Conservation (phyloP, 2,797 vertebrate species). For the Valencia hispanica region DNA sequence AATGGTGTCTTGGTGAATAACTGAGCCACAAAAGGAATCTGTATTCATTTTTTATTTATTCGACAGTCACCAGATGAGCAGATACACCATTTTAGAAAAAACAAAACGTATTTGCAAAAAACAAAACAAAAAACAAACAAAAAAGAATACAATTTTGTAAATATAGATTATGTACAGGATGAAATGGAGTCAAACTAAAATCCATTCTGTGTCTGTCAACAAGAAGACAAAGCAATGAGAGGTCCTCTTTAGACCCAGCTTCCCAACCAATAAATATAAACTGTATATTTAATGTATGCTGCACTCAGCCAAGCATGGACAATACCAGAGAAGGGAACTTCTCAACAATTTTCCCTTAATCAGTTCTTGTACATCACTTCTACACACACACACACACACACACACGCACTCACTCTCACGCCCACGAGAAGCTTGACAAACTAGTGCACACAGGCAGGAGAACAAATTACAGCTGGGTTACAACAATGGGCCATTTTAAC, state of each 20-base stretch:
- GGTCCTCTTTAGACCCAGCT: conserved; percentile 57
- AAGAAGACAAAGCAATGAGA: conserved; percentile 65
- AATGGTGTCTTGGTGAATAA: conserved; percentile 7
- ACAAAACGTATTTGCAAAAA: conserved; percentile 83
- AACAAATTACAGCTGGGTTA: conserved; percentile 75
- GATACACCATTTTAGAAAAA: conserved; percentile 85
- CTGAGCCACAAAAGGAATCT: conserved; percentile 29
- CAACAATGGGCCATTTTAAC: conserved; percentile 70
- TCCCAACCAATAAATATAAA: conserved; percentile 84
- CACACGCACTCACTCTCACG: conserved; percentile 29
- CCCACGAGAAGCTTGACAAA: conserved; percentile 74
- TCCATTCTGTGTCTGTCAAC: conserved; percentile 67
- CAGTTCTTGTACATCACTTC: conserved; percentile 76
- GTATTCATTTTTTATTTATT: conserved; percentile 76
- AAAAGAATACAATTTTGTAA: conserved; percentile 84
- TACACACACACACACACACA: conserved; percentile 39
- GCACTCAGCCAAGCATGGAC: conserved; percentile 74
- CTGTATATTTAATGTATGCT: conserved; percentile 80
- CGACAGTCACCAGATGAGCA: conserved; percentile 85
- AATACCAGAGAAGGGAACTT: conserved; percentile 72
- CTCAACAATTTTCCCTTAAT: conserved; percentile 75
- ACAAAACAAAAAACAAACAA: conserved; percentile 52
- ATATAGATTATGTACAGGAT: conserved; percentile 85
- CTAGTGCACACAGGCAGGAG: conserved; percentile 72
- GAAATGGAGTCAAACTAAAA: conserved; percentile 75